Base-by-base conservation (phyloP, 2,113 vertebrate species). In the Apeltes quadracus region DNA sequence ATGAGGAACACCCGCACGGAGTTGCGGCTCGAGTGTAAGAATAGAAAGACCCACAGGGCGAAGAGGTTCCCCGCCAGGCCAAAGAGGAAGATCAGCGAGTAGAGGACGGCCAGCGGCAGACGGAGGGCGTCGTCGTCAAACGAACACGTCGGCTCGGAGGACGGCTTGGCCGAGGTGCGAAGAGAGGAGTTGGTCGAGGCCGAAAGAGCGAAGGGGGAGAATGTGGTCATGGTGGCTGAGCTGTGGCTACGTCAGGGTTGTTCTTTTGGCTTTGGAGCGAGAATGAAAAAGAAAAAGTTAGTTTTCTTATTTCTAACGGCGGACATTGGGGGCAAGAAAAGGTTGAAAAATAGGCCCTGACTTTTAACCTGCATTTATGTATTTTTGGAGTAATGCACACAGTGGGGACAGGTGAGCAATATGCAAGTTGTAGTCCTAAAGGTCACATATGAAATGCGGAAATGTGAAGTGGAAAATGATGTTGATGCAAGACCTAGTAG, bases 1-100 rank as follows among this genome's bases (percentile, higher is more conserved):
- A 98, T 92, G 78, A 98, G 91, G 72, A 97, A 95, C 72, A 97
- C 90, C 50, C 95, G 93, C 71, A 97, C 95, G 1, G 96, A 96
- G 88, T 96, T 98, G 78, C 86, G 94, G 55, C 95, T 95, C 1
- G 89, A 87, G 5, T 94, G 94, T 11, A 96, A 86, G 50, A 85
- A 87, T n/a, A 96, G 80, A 88, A 97, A 97, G 48, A 96, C 94
- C 88, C 95, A 96, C 13, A 98, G 83, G 43, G 96, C 95, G 27
- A 94, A 92, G 54, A 94, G 84, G 89, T 98, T 98, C 22, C 96
- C 95, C 65, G 78, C 72, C 4, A 96, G 84, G 69, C 96, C 97
- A 36, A 95, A 3, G 0, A 96, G 13, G 89, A 98, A 98, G 89
- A 96, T 93, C 27, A 96, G 4, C 0, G 91, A 93, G 80, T 96